These are phyloP conservation scores for Metaphire vulgaris DNA, from an alignment of 1,140 invertebrate genomes.

Conservation along the genomic window DNA sequence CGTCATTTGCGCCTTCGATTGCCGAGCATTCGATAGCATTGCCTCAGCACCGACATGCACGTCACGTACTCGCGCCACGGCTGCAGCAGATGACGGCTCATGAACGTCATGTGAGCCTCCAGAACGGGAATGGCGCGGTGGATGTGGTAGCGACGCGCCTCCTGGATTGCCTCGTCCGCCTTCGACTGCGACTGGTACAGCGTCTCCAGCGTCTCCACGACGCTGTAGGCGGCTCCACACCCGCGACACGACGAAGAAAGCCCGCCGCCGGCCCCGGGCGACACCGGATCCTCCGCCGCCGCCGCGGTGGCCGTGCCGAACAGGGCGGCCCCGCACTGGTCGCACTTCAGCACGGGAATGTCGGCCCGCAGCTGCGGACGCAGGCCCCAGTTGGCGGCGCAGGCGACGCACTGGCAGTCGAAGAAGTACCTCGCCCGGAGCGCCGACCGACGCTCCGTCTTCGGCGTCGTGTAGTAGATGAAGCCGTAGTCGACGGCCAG, in stretches of 20 bases:
- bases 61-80: slow-evolving; percentile 75
- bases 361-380: too few relatives aligned
- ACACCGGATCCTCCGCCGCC: slow-evolving; percentile 30
- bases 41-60: slow-evolving; percentile 70
- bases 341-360: slow-evolving; percentile 32
- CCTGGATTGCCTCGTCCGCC: slow-evolving; percentile 59
- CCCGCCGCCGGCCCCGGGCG: slow-evolving; percentile 31
- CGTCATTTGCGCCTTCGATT: slow-evolving; percentile 25
- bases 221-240: slow-evolving; percentile 44
- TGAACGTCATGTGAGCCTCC: slow-evolving; percentile 63
- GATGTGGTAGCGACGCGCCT: slow-evolving; percentile 47
- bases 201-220: slow-evolving; percentile 40
- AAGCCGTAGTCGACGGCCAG: slow-evolving; percentile 87
- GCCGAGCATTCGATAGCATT: slow-evolving; percentile 55
- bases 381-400: slow-evolving; percentile 74
- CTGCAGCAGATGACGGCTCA: slow-evolving; percentile 65
- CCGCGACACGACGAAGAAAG: slow-evolving; percentile 36
- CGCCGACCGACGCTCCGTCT: slow-evolving; percentile 61
- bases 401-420: slow-evolving; percentile 73
- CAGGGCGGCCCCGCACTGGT: slow-evolving; percentile 46
- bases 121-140: slow-evolving; percentile 52
- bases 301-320: slow-evolving; percentile 61
- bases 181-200: slow-evolving; percentile 64
- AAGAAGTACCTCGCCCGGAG: slow-evolving; percentile 80
- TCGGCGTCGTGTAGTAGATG: slow-evolving; percentile 67